These are phyloP conservation scores for Drosophila affinis DNA, from an alignment of 2,888 invertebrate genomes.

Conservation along the genomic window DNA sequence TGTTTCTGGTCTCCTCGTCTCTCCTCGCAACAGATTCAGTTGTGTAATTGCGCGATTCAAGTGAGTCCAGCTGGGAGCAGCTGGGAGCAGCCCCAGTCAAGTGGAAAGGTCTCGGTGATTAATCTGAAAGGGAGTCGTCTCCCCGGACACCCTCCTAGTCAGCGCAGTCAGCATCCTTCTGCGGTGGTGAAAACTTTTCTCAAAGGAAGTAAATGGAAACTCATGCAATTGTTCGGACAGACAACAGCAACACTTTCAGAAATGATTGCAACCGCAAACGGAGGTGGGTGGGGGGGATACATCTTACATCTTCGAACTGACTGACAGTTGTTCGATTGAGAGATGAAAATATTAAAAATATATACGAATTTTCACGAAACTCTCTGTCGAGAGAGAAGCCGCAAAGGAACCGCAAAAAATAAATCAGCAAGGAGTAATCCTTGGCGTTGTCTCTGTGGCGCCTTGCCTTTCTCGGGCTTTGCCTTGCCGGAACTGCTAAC, in stretches of 20 bases:
- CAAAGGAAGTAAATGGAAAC: constrained; percentile 12
- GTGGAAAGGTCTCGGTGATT: constrained; percentile 61
- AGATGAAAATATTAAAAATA: constrained; percentile 45
- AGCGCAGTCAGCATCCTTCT: constrained; percentile 16
- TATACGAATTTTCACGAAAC: not conserved
- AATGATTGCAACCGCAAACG: constrained; percentile 34
- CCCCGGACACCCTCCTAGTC: not conserved
- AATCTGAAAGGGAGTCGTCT: not conserved
- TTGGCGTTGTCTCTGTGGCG: constrained; percentile 28
- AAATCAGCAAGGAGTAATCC: constrained; percentile 39
- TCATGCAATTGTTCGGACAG: constrained; percentile 41
- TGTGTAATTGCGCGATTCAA: constrained; percentile 31
- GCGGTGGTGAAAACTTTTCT: constrained; percentile 16
- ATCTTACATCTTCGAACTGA: constrained; percentile 20
- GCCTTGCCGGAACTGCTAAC: constrained; percentile 7
- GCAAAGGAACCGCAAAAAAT: constrained; percentile 11
- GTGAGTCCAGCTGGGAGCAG: constrained; percentile 9
- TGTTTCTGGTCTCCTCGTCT: not conserved
- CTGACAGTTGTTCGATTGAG: constrained; percentile 41
- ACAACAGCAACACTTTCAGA: not conserved
- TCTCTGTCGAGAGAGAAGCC: no score
- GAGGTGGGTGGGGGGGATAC: constrained; percentile 36
- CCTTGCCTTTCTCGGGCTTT: not conserved
- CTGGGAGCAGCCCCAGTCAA: constrained; percentile 45
- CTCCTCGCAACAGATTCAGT: not conserved